Evolutionary conservation across 2,888 invertebrate genomes (phyloP).

Genomic region (Elysia crispata): DNA sequence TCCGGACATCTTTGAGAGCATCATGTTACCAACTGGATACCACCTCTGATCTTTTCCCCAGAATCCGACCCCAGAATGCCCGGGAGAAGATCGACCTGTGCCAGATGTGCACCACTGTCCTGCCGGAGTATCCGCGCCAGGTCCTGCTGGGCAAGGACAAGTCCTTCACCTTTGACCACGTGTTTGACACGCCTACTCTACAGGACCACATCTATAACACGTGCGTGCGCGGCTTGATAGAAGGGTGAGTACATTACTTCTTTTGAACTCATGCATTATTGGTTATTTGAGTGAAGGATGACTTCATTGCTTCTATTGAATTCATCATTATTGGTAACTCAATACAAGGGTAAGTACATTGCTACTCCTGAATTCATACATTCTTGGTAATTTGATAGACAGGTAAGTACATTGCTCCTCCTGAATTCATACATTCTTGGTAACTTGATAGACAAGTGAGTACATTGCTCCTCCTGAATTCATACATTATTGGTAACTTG

Average conservation of each 20-base stretch:
- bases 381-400: too few species aligned
- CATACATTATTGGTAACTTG: too few species aligned
- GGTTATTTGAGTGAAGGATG: too few species aligned
- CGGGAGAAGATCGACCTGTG: constrained; percentile 96
- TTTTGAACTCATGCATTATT: too few species aligned
- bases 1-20: background rate
- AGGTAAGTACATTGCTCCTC: too few species aligned
- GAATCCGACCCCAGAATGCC: constrained; percentile 95
- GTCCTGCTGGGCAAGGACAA: constrained; percentile 94
- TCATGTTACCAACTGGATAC: background rate
- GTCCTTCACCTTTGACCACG: constrained; percentile 97
- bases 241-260: constrained; percentile 85
- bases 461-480: too few species aligned
- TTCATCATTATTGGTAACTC: too few species aligned
- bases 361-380: too few species aligned
- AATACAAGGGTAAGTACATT: too few species aligned
- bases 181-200: constrained; percentile 88
- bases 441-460: too few species aligned
- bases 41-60: constrained; percentile 76
- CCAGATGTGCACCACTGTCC: constrained; percentile 92
- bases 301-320: too few species aligned
- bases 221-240: constrained; percentile 91
- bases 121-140: constrained; percentile 84
- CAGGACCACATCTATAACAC: constrained; percentile 89
- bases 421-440: too few species aligned